Conservation (phyloP, 2,888 invertebrate species). For the Volucella zonaria region DNA sequence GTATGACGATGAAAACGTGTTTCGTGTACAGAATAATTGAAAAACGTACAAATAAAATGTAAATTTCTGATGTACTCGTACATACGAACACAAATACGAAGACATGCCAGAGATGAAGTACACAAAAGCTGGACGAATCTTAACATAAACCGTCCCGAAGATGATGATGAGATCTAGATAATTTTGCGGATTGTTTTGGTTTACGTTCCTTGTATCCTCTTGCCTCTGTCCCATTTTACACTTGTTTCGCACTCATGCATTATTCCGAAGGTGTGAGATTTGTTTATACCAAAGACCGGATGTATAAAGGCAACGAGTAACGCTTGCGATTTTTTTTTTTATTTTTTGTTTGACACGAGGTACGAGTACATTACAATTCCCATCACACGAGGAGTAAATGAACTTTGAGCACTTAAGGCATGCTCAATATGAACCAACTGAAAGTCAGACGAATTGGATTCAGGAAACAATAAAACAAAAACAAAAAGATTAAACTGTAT, state of each 20-base stretch:
- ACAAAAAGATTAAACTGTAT: too few relatives aligned
- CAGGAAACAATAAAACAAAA: too few relatives aligned
- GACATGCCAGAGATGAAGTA: constrained; percentile 1
- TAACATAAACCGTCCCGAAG: not conserved
- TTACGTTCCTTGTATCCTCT: not conserved
- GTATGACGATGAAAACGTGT: constrained; percentile 50
- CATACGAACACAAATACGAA: constrained; percentile 15
- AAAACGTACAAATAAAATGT: not conserved
- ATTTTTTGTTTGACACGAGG: not conserved
- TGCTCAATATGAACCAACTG: too few relatives aligned
- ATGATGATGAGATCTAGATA: constrained; percentile 45
- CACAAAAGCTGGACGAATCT: not conserved
- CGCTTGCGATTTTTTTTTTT: constrained; percentile 17
- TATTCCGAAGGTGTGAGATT: constrained; percentile 38
- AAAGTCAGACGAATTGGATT: too few relatives aligned
- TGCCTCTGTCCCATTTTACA: constrained; percentile 34
- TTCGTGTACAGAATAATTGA: constrained; percentile 35
- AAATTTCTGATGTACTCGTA: not conserved
- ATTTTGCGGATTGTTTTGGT: constrained; percentile 10
- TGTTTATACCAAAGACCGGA: constrained; percentile 23
- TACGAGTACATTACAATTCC: constrained; percentile 2
- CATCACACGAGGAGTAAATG: constrained; percentile 20
- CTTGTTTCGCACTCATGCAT: constrained; percentile 36
- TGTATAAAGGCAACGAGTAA: constrained; percentile 1
- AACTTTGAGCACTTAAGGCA: constrained; percentile 15